These are phyloP conservation scores for Diorhabda carinulata DNA, from an alignment of 1,140 invertebrate genomes.

Conservation along the genomic window DNA sequence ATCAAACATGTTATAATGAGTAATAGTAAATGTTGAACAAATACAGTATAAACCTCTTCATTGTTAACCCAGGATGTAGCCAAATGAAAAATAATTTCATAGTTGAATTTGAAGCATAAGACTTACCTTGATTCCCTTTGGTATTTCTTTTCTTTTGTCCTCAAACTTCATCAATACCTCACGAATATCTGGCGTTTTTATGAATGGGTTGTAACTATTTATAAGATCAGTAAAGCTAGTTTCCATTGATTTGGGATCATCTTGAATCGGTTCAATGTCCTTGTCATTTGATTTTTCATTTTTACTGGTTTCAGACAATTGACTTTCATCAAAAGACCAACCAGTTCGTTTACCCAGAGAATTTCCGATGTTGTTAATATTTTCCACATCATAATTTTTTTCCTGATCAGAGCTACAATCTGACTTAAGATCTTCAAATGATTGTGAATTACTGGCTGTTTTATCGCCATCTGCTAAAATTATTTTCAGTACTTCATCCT, in stretches of 20 bases:
- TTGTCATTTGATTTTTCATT: neutral
- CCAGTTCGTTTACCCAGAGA: slow-evolving; percentile 60
- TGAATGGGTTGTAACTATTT: slow-evolving; percentile 54
- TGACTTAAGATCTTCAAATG: slow-evolving; percentile 25
- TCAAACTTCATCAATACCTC: slow-evolving; percentile 52
- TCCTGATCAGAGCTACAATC: slow-evolving; percentile 23
- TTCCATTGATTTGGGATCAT: slow-evolving; percentile 44
- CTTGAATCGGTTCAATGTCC: slow-evolving; percentile 3
- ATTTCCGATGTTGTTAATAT: slow-evolving; percentile 54
- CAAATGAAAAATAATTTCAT: no score
- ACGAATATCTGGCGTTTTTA: slow-evolving; percentile 57
- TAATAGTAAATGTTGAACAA: no score
- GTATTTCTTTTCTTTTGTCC: slow-evolving; percentile 25
- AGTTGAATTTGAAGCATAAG: no score
- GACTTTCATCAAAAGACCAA: slow-evolving; percentile 64
- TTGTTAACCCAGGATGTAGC: no score
- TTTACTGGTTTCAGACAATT: slow-evolving; percentile 22
- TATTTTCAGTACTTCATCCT: slow-evolving; percentile 64
- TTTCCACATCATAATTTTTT: slow-evolving; percentile 30
- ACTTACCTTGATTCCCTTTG: slow-evolving; percentile 1
- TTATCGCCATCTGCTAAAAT: slow-evolving; percentile 52
- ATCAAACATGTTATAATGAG: no score
- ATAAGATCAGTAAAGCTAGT: slow-evolving; percentile 53
- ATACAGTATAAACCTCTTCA: no score
- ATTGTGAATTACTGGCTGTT: slow-evolving; percentile 9